Evolutionary conservation across 1,140 invertebrate genomes (phyloP).

Genomic region (Kradibia gibbosae): DNA sequence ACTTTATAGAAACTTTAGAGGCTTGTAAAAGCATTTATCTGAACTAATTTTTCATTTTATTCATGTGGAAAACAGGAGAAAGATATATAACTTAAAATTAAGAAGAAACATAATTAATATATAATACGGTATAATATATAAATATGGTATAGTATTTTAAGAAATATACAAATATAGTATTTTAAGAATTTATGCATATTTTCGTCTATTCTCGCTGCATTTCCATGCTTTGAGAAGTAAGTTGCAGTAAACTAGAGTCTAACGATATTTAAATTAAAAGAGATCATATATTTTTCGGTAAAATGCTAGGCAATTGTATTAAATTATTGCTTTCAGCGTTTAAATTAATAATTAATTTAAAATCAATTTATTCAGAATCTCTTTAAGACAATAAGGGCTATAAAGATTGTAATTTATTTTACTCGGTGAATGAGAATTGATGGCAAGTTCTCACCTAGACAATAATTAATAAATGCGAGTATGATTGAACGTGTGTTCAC

Average conservation of each 20-base stretch:
- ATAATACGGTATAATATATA: too few species aligned
- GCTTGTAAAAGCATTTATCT: too few species aligned
- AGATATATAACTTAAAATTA: too few species aligned
- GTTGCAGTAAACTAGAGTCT: not conserved
- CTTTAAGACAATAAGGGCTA: conserved; percentile 16
- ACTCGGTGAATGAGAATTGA: not conserved
- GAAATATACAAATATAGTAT: too few species aligned
- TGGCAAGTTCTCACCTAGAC: not conserved
- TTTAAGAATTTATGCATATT: not conserved
- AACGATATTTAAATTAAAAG: not conserved
- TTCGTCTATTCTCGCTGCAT: too few species aligned
- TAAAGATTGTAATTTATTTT: conserved; percentile 15
- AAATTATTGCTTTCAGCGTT: not conserved
- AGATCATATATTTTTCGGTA: not conserved
- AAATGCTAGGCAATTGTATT: not conserved
- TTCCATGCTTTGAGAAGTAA: not conserved
- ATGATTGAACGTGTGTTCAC: not conserved
- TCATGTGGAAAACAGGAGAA: too few species aligned
- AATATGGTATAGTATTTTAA: too few species aligned
- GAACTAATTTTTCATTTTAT: too few species aligned
- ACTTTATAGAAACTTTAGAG: too few species aligned
- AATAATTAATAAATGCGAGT: conserved; percentile 11
- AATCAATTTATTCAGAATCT: not conserved
- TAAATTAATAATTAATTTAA: not conserved
- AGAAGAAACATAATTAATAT: too few species aligned